Conservation (phyloP, 2,113 vertebrate genomes). For the Picathartes gymnocephalus region DNA sequence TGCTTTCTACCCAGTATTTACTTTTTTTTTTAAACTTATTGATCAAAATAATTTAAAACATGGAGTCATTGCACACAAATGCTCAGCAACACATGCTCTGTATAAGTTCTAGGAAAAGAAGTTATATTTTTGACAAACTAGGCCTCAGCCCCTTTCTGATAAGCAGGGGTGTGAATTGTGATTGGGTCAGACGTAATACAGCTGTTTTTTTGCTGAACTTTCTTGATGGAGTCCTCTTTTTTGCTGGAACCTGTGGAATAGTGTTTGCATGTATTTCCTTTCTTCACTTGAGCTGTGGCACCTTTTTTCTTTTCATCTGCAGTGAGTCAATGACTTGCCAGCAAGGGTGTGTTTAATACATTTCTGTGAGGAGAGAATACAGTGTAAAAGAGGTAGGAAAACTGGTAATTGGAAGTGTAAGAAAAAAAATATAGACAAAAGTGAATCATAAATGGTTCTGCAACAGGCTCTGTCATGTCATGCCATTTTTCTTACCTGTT, state of each 20-base stretch:
- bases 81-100: neutral
- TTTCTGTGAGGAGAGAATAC: neutral
- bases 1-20: neutral
- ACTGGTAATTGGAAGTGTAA: neutral
- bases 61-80: neutral
- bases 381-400: neutral
- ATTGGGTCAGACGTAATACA: neutral
- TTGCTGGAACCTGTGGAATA: neutral
- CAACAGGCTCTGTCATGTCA: neutral
- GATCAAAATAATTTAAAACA: neutral
- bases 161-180: neutral
- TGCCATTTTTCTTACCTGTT: neutral
- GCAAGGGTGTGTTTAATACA: neutral
- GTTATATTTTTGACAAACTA: neutral
- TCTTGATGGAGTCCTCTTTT: neutral
- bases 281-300: rapidly evolving
- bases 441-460: neutral
- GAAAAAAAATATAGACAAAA: neutral
- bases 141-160: neutral
- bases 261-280: neutral
- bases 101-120: neutral
- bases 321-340: neutral
- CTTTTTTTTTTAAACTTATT: neutral
- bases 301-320: neutral
- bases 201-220: neutral